Conservation (phyloP, 2,888 invertebrate species). For the Prionchulus punctatus region DNA sequence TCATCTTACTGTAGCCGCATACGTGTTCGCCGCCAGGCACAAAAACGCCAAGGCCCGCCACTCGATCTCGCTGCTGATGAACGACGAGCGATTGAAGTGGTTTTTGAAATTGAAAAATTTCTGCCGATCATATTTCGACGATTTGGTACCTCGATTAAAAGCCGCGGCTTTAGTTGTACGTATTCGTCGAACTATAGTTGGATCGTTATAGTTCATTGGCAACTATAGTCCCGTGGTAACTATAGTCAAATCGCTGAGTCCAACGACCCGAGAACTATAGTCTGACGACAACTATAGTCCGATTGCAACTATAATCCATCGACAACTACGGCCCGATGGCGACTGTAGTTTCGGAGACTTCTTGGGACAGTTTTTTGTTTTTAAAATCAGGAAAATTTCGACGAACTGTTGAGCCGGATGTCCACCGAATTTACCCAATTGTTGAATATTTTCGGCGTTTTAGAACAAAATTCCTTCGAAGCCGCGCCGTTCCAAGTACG, state of each 20-base stretch:
- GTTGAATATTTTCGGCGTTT: constrained; percentile 8
- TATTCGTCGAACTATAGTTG: too few relatives aligned
- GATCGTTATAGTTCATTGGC: too few relatives aligned
- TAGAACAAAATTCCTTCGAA: constrained; percentile 16
- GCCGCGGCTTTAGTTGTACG: constrained; percentile 2
- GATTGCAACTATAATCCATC: not conserved
- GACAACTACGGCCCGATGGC: not conserved
- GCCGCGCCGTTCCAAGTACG: constrained; percentile 6
- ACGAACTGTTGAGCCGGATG: constrained; percentile 15
- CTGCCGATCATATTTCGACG: not conserved
- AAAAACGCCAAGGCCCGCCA: not conserved
- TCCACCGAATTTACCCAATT: constrained; percentile 15
- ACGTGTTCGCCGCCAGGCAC: constrained; percentile 1
- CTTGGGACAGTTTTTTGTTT: not conserved
- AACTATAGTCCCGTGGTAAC: too few relatives aligned
- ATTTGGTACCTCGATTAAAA: constrained; percentile 5
- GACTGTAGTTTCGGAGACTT: not conserved
- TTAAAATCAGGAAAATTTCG: constrained; percentile 9
- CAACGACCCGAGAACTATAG: too few relatives aligned
- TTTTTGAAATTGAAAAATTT: not conserved
- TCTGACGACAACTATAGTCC: too few relatives aligned
- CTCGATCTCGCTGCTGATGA: not conserved
- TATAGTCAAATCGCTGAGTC: too few relatives aligned
- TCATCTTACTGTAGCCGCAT: constrained; percentile 1
- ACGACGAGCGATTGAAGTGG: not conserved